Conservation (phyloP, 2,797 vertebrate species). For the Phrynocephalus vlangalii region DNA sequence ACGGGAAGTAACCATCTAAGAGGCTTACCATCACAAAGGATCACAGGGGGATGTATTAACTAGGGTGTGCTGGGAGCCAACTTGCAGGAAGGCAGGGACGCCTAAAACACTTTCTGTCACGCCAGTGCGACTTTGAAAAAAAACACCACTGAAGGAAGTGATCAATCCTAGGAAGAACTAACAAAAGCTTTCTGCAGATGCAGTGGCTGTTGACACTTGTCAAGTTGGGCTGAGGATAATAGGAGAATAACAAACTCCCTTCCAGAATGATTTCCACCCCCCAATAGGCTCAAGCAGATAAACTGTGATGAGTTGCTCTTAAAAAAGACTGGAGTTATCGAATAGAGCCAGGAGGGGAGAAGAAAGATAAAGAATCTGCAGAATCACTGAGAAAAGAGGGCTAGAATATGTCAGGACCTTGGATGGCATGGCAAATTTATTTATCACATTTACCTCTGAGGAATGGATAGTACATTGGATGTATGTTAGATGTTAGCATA, state of each 20-base stretch:
- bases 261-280: not conserved
- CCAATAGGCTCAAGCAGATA: not conserved
- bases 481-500: not conserved
- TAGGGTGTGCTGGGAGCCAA: slow-evolving; percentile 9
- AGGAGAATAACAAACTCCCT: slow-evolving; percentile 7
- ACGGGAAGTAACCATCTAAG: not conserved
- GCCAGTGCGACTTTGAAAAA: slow-evolving; percentile 34
- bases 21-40: slow-evolving; percentile 32
- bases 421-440: too few species aligned
- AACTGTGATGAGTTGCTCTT: slow-evolving; percentile 25
- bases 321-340: slow-evolving; percentile 16
- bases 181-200: not conserved
- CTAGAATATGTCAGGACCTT: not conserved
- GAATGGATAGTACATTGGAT: not conserved
- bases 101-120: slow-evolving; percentile 32
- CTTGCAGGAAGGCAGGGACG: slow-evolving; percentile 2
- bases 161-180: slow-evolving; percentile 37
- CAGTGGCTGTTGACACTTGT: slow-evolving; percentile 37
- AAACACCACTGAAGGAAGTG: slow-evolving; percentile 34
- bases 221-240: not conserved
- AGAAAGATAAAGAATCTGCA: not conserved
- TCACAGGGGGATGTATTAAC: slow-evolving; percentile 45
- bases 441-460: too few species aligned
- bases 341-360: not conserved
- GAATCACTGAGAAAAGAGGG: slow-evolving; percentile 1